Evolutionary conservation across 2,797 vertebrate genomes (phyloP), one percentile per base, ranked within the genome.

Genomic region (Miichthys miiuy): DNA sequence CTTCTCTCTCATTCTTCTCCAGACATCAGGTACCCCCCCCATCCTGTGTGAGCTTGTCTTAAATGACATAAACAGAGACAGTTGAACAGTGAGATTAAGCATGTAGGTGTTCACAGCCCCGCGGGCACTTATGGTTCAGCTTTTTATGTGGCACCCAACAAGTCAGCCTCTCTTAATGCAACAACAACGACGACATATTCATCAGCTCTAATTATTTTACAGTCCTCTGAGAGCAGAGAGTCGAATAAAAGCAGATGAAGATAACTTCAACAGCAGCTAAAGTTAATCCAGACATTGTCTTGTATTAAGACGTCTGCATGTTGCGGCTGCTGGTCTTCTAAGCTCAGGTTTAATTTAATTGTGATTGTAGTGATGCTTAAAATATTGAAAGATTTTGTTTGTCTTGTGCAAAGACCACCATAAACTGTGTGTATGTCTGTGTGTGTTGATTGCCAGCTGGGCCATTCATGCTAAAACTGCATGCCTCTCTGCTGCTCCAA

Each of bases 361-460:
- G 20, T 34, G 50, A 63, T 42, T 34, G 30, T 34, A 34, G 34
- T 38, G 41, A 72, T 42, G 1, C 46, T 62, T n/a, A 5, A 38
- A 58, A 41, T 21, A 11, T 48, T 58, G 55, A 75, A 21, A 21
- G 23, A 62, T 60, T 18, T n/a, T 3, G 2, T 42, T 63, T 70
- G 25, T 70, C 30, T 57, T 55, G 18, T 60, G 47, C 44, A 54
- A 64, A 57, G 4, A 27, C 58, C 14, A 18, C 27, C 4, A 63
- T 50, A 67, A 27, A 60, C 14, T 5, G 1, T 38, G 2, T 58
- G 27, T 68, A 30, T 54, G 9, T 52, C 41, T 50, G 13, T 44
- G 30, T 63, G 5, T 65, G 6, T 58, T 56, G 75, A 77, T 72
- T 82, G 72, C 84, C 83, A 82, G 80, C 75, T 86, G 81, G 65